A percentile compares a stretch with the other conserved stretches of the same genome.
Evolutionary conservation across 2,888 invertebrate genomes (phyloP).

Genomic region (Oligia strigilis): DNA sequence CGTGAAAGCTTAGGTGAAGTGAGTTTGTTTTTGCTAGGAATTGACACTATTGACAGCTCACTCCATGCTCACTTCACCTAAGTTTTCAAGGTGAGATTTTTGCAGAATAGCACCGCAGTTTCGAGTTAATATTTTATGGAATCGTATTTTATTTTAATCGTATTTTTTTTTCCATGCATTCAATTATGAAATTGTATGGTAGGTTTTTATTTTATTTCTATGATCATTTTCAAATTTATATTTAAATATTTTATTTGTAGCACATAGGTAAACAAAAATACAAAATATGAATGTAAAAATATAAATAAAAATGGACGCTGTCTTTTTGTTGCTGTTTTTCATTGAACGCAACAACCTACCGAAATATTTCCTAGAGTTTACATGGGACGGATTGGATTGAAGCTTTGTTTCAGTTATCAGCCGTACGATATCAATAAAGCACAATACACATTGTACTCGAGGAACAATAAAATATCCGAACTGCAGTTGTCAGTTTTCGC

Average conservation of each 20-base stretch:
- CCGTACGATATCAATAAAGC: slow-evolving; percentile 4
- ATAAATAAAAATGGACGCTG: no score
- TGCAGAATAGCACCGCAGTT: no score
- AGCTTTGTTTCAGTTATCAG: slow-evolving; percentile 9
- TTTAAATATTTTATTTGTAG: no score
- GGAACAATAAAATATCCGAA: slow-evolving; percentile 48
- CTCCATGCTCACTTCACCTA: no score
- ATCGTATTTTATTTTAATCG: background rate
- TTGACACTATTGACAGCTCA: no score
- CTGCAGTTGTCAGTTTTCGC: slow-evolving; percentile 41
- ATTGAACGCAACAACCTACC: background rate
- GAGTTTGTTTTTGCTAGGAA: no score
- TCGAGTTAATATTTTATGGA: background rate
- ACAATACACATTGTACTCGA: slow-evolving; percentile 14
- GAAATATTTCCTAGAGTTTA: background rate
- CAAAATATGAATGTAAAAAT: no score
- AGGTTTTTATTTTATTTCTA: background rate
- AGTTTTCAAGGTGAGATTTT: no score
- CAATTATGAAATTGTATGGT: background rate
- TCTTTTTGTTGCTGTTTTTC: background rate
- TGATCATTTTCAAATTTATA: background rate
- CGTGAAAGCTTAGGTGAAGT: no score
- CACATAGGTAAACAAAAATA: no score
- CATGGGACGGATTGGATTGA: no score
- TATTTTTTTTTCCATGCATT: background rate